Base-by-base conservation (phyloP, 1,140 invertebrate species). In the Aphaenogaster floridana region DNA sequence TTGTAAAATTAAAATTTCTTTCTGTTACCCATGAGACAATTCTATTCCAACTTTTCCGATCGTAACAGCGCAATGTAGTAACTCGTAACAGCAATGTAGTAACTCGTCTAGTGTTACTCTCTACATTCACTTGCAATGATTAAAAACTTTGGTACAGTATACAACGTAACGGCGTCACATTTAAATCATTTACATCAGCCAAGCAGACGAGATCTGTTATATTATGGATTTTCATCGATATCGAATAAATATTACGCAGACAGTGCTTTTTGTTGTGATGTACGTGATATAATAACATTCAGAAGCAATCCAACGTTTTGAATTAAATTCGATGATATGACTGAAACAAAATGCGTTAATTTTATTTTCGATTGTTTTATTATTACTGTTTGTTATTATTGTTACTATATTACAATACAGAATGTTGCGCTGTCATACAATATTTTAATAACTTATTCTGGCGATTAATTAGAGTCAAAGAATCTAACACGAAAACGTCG, bases 321-420 rank as follows among this genome's bases (percentile, higher is more conserved):
- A 34, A 74, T 84, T 61, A 84, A 84, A 84, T 84, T 59, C 17
- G 63, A 57, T 42, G 66, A 72, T 83, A 45, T 59, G 54, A 48
- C 42, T 84, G 42, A 63, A 84, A 84, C 80, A 61, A 69, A 69
- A 76, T 84, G 69, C 63, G 59, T 80, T 80, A 68, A 66, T 36
- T 84, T 61, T 69, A 84, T 74, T 63, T 64, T 6, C 54, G 13
- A 48, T 28, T 45, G 59, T 84, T 84, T 72, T 74, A 61, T 68
- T 52, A 69, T 76, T 57, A 59, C 64, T 68, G 64, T 45, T 28
- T 50, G 66, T 69, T 69, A 69, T 68, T 48, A 68, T 69, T 69
- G 42, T 48, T 69, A 34, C 6, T 42, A 1, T 28, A 50, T 48
- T 69, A 69, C 66, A 48, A 28, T 69, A 28, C n/a, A 28, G 21